Percentiles rank a stretch among this genome's conserved stretches.
Evolutionary conservation across 2,888 invertebrate species (phyloP).

Genomic region (Dilophus febrilis): DNA sequence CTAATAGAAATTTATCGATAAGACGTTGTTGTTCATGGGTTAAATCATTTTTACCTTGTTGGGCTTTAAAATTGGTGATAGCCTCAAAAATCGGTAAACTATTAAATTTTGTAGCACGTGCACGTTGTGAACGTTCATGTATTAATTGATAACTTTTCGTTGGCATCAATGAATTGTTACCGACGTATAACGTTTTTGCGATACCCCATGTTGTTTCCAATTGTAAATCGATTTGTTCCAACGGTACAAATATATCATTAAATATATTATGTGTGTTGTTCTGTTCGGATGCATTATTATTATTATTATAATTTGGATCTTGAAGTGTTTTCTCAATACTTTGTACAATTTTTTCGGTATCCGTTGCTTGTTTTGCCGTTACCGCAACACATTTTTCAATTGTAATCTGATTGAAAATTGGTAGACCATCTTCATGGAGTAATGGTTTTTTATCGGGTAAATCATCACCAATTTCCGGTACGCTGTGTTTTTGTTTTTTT

Average conservation of each 20-base stretch:
- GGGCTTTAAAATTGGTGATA: conserved; percentile 34
- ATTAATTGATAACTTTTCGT: conserved; percentile 61
- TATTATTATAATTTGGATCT: conserved; percentile 29
- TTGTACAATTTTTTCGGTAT: conserved; percentile 60
- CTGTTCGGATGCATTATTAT: conserved; percentile 18
- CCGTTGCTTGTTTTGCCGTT: conserved; percentile 63
- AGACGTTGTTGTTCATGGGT: conserved; percentile 50
- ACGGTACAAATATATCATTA: conserved; percentile 48
- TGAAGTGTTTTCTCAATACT: conserved; percentile 43
- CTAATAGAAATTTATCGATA: conserved; percentile 59
- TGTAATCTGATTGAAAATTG: conserved; percentile 63
- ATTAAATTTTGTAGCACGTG: conserved; percentile 55
- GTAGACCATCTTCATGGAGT: conserved; percentile 48
- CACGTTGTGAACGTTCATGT: conserved; percentile 59
- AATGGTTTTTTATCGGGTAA: conserved; percentile 56
- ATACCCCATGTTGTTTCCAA: conserved; percentile 76
- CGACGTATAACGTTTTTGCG: conserved; percentile 66
- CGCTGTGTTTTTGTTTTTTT: too few relatives aligned
- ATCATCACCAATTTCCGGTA: conserved; percentile 74
- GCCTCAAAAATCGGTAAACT: conserved; percentile 51
- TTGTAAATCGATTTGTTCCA: conserved; percentile 55
- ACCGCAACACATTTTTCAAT: conserved; percentile 74
- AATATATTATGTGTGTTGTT: conserved; percentile 31
- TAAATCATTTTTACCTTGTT: conserved; percentile 23
- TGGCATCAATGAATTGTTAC: conserved; percentile 64